Evolutionary conservation across 2,888 invertebrate genomes (phyloP).

Genomic region (Clostera curtula): DNA sequence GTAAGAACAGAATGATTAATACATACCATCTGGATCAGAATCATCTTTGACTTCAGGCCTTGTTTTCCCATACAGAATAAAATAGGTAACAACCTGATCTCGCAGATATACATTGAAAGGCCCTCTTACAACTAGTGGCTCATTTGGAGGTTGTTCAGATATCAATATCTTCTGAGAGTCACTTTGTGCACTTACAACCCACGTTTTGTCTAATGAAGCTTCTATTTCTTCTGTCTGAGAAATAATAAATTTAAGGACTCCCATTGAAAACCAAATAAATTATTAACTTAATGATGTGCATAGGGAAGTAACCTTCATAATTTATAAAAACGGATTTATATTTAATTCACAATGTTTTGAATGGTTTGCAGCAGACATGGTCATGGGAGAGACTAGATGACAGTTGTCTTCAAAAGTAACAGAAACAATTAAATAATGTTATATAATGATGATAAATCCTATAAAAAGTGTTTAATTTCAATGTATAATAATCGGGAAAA

Average conservation of each 20-base stretch:
- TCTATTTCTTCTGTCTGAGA: slow-evolving; percentile 80
- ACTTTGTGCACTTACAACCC: slow-evolving; percentile 93
- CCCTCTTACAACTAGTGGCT: slow-evolving; percentile 88
- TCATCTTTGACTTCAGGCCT: slow-evolving; percentile 56
- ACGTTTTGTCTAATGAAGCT: slow-evolving; percentile 89
- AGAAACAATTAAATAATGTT: no score
- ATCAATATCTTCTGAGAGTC: slow-evolving; percentile 82
- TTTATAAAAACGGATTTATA: no score
- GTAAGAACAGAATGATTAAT: no score
- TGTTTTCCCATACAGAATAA: slow-evolving; percentile 82
- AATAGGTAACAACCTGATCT: slow-evolving; percentile 86
- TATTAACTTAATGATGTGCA: not conserved
- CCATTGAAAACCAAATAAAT: not conserved
- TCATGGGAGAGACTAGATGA: no score
- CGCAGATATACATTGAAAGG: slow-evolving; percentile 87
- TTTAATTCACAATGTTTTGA: no score
- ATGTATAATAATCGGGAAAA: no score
- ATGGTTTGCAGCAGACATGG: no score
- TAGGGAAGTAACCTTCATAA: slow-evolving; percentile 4
- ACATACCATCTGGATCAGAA: slow-evolving; percentile 79
- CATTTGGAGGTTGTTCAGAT: slow-evolving; percentile 69
- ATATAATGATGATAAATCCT: no score
- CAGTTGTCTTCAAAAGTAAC: no score
- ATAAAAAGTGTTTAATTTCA: no score
- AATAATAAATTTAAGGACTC: slow-evolving; percentile 16